Conservation (phyloP, 2,888 invertebrate species). For the Sepiola atlantica region DNA sequence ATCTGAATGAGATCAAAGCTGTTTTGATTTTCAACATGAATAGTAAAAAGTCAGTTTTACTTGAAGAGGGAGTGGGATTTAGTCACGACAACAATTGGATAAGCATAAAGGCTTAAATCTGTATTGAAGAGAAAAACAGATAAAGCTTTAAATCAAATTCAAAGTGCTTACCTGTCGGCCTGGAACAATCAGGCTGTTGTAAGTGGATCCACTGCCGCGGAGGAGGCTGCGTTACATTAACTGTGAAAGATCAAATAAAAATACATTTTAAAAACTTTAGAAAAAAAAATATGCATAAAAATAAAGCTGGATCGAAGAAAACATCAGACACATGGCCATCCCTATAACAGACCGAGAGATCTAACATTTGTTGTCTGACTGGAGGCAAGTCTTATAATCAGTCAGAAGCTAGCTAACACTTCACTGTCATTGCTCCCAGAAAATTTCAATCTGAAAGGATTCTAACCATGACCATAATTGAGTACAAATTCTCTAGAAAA, state of each 20-base stretch:
- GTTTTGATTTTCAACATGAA: neutral
- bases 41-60: neutral
- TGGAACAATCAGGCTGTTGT: constrained; percentile 89
- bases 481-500: too few relatives aligned
- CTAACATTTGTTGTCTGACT: too few relatives aligned
- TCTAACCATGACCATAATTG: too few relatives aligned
- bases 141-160: neutral
- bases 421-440: too few relatives aligned
- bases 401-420: too few relatives aligned
- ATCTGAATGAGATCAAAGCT: too few relatives aligned
- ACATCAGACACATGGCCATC: too few relatives aligned
- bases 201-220: constrained; percentile 96
- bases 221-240: constrained; percentile 90
- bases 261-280: constrained; percentile 32
- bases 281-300: too few relatives aligned
- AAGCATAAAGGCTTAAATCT: neutral
- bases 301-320: neutral
- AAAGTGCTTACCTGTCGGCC: constrained; percentile 89
- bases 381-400: too few relatives aligned
- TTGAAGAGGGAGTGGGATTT: neutral
- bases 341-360: too few relatives aligned
- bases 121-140: neutral
- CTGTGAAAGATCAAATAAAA: constrained; percentile 79
- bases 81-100: neutral
- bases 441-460: too few relatives aligned